Conservation (phyloP, 2,113 vertebrate genomes). For the Dicaeum eximium region DNA sequence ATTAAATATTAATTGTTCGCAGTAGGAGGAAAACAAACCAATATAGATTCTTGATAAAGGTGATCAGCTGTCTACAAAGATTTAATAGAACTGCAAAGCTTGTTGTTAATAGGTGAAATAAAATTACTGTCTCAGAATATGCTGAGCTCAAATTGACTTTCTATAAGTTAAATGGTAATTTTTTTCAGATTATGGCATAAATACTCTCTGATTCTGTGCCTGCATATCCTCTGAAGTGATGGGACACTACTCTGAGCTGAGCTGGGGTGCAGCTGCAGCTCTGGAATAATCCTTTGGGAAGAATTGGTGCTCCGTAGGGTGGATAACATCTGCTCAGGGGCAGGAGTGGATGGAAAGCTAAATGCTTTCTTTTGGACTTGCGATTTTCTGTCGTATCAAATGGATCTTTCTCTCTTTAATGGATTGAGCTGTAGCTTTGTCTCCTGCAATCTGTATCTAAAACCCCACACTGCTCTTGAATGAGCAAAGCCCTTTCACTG, state of each 20-base stretch:
- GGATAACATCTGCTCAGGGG: background rate
- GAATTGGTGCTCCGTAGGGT: background rate
- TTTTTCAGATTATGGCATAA: background rate
- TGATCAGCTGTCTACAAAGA: background rate
- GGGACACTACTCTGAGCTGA: background rate
- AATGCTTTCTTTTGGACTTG: background rate
- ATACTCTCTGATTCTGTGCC: background rate
- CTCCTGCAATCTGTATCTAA: background rate
- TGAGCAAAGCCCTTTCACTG: background rate
- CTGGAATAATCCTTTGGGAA: background rate
- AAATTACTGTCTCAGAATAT: background rate
- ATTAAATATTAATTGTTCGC: background rate
- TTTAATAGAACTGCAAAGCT: background rate
- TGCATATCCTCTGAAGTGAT: background rate
- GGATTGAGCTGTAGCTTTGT: background rate
- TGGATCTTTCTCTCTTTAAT: background rate
- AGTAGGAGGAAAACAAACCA: background rate
- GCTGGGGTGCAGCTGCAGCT: background rate
- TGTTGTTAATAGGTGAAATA: background rate
- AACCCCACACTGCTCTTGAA: background rate
- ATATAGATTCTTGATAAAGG: background rate
- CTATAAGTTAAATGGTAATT: accelerated
- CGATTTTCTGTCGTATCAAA: background rate
- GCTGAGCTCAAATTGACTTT: background rate
- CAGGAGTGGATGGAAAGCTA: background rate